Conservation (phyloP, 2,888 invertebrate species). For the Cetonia aurata region DNA sequence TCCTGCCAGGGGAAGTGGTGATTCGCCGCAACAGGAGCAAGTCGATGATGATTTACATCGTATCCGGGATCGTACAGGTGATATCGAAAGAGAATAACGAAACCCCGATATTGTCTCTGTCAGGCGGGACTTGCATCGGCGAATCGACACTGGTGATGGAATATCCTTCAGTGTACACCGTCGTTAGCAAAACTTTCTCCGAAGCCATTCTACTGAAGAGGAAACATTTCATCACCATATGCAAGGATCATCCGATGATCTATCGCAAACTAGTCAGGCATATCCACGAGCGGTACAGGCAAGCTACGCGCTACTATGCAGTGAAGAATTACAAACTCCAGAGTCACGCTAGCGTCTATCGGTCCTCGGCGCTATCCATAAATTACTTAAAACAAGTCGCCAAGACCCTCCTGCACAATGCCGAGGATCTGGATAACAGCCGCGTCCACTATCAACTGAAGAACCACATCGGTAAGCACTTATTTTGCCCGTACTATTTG, state of each 20-base stretch:
- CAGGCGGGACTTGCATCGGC: slow-evolving; percentile 53
- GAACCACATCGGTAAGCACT: slow-evolving; percentile 12
- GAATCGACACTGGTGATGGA: slow-evolving; percentile 49
- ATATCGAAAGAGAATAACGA: slow-evolving; percentile 55
- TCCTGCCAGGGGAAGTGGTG: slow-evolving; percentile 52
- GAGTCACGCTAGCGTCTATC: neutral
- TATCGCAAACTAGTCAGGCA: slow-evolving; percentile 42
- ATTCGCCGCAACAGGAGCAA: slow-evolving; percentile 48
- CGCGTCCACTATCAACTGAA: slow-evolving; percentile 8
- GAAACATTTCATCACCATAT: slow-evolving; percentile 47
- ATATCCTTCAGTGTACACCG: slow-evolving; percentile 50
- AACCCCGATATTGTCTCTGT: slow-evolving; percentile 53
- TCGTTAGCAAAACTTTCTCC: slow-evolving; percentile 52
- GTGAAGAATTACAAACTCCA: slow-evolving; percentile 16
- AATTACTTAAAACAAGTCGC: slow-evolving; percentile 44
- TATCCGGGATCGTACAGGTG: slow-evolving; percentile 53
- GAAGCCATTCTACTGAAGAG: slow-evolving; percentile 50
- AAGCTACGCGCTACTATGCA: slow-evolving; percentile 34
- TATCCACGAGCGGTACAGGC: slow-evolving; percentile 44
- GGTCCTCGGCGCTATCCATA: slow-evolving; percentile 37
- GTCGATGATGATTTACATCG: slow-evolving; percentile 52
- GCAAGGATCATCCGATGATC: slow-evolving; percentile 48
- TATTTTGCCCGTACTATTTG: slow-evolving; percentile 46
- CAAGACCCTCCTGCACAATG: slow-evolving; percentile 2
- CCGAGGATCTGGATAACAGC: neutral